Base-by-base conservation (phyloP, 2,113 vertebrate species). In the Acrocephalus kingi region DNA sequence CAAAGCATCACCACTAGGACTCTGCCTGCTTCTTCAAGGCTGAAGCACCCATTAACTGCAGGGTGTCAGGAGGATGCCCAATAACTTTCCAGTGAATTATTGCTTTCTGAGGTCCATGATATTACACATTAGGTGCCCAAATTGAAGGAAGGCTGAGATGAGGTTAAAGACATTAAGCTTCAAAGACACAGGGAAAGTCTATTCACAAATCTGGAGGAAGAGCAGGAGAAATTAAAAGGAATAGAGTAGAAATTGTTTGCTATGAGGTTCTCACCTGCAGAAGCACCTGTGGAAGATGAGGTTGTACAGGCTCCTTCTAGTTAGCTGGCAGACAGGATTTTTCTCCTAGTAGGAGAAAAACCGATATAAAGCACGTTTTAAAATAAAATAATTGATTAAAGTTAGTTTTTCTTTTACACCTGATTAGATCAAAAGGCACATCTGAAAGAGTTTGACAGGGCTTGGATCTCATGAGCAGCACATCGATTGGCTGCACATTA, bases 121-220 rank as follows among this genome's bases (percentile, higher is more conserved):
- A 62, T 9, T 13, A 84, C 49, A 61, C 52, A 59, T 87, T 80
- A 84, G 56, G 31, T 27, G 45, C 43, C 75, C 79, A 77, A 7
- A 93, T 8, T 86, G 58, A 74, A 86, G n/a, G 33, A 52, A 68
- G 30, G 12, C 30, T 74, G 55, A 63, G 84, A 92, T 49, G 20
- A 84, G 39, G 72, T 71, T 92, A 95, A 95, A 78, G 74, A 48
- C 62, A 64, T 84, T 58, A 83, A 81, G 82, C 58, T 82, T 71
- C 87, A 89, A 92, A 94, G 73, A 43, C 27, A 55, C 4, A 35
- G 2, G 30, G 19, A 55, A 56, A 43, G 13, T 41, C 81, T 88
- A 51, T 12, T 9, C 27, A 46, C 19, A 48, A 51, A 75, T 49
- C 30, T 81, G 55, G 51, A 71, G 64, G 16, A 89, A 84, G 25